These are phyloP conservation scores for Leptosomus discolor DNA, from an alignment of 2,113 vertebrate genomes.

Conservation along the genomic window DNA sequence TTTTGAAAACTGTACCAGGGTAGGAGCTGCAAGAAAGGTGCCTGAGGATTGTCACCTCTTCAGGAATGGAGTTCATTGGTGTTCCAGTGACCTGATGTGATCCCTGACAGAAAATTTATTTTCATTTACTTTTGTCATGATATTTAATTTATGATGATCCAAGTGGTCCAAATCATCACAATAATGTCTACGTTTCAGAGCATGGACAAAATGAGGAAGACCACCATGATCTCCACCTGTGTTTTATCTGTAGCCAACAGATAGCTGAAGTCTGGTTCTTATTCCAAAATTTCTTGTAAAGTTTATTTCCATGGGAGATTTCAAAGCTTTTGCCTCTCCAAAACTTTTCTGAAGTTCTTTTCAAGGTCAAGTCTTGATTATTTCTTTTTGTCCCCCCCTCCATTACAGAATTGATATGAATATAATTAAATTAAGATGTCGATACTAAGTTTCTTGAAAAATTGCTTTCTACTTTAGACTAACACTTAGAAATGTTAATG, in stretches of 20 bases:
- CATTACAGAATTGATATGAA: background rate
- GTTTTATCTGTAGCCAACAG: background rate
- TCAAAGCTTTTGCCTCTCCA: background rate
- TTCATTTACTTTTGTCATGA: background rate
- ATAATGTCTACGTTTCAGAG: background rate
- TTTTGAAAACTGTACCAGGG: background rate
- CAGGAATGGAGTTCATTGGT: background rate
- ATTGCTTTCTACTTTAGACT: background rate
- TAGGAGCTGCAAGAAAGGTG: background rate
- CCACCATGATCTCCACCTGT: background rate
- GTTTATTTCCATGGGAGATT: background rate
- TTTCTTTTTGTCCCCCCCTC: background rate
- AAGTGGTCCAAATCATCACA: background rate
- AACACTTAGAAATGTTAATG: background rate
- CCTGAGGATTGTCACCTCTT: background rate
- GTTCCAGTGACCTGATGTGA: background rate
- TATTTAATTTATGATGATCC: background rate
- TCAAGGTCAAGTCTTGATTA: background rate
- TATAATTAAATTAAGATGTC: background rate
- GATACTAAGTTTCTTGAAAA: background rate
- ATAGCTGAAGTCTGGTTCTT: background rate
- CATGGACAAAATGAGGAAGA: background rate
- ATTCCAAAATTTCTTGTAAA: background rate
- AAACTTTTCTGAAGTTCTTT: background rate
- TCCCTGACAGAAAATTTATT: background rate